Base-by-base conservation (phyloP, 2,888 invertebrate species). In the Pocota personata region DNA sequence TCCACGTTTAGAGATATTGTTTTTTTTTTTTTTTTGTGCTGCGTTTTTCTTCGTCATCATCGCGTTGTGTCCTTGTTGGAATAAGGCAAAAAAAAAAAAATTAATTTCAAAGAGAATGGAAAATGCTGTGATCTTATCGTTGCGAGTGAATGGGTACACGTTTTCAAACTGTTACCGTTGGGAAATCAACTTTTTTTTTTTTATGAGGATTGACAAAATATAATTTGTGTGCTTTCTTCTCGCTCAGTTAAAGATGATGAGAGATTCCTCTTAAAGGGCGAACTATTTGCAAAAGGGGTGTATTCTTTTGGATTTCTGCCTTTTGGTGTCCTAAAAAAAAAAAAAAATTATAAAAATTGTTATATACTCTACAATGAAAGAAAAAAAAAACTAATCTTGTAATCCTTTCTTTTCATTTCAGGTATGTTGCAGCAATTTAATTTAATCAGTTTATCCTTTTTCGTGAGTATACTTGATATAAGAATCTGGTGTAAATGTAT, bases 81-180 rank as follows among this genome's bases (percentile, higher is more conserved):
- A 14, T 8, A 7, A 4, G 27, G 12, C 14, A 21, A 52, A 16
- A 60, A 52, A 48, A 52, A 62, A 32, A 64, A 73, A 84, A 40
- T 35, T 66, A 58, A 84, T 75, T 79, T 84, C 7, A 75, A 71
- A 48, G 43, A 73, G 62, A 80, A 79, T 75, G 55, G 75, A 79
- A 83, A 73, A 83, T 64, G 8, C 43, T 75, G 67, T 37, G 84
- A 84, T 71, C 79, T 79, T 84, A 84, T 80, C 84, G 58, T 80
- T 75, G 69, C 32, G 60, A 83, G 57, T 80, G 75, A 84, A 84
- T 84, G 58, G 66, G 57, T 77, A 78, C 78, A 67, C 52, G 72
- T 78, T 72, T 43, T 24, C 73, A 83, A 67, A 55, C 78, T 78
- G 73, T 83, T 84, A 80, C 84, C 84, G 75, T 71, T 75, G 84